These are phyloP conservation scores for Galbula dea DNA, from an alignment of 2,113 vertebrate genomes.

Conservation along the genomic window DNA sequence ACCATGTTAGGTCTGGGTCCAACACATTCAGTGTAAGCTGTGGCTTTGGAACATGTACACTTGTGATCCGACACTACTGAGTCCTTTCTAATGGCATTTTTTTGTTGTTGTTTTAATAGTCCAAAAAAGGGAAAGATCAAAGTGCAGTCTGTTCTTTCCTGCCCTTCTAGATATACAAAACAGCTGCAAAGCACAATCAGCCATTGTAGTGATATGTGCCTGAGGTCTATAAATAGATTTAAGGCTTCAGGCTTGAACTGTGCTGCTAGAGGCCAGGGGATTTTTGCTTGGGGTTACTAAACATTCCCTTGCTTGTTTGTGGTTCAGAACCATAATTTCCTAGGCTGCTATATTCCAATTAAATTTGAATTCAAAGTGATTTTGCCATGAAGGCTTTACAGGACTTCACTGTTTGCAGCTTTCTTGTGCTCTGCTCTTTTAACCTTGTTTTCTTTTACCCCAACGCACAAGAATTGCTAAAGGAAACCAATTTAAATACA, in stretches of 20 bases:
- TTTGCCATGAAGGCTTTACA: background rate
- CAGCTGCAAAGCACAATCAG: slow-evolving; percentile 69
- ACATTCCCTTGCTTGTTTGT: slow-evolving; percentile 33
- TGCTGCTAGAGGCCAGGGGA: slow-evolving; percentile 60
- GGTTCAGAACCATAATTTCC: slow-evolving; percentile 48
- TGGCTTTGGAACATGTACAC: slow-evolving; percentile 26
- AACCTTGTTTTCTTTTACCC: background rate
- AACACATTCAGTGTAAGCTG: background rate
- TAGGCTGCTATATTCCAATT: slow-evolving; percentile 11
- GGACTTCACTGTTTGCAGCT: background rate
- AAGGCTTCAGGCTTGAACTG: slow-evolving; percentile 10
- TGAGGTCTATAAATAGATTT: slow-evolving; percentile 66
- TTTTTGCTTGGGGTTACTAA: slow-evolving; percentile 51
- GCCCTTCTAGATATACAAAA: slow-evolving; percentile 61
- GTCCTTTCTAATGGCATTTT: slow-evolving; percentile 64
- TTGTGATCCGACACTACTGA: slow-evolving; percentile 50
- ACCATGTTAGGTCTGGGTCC: background rate
- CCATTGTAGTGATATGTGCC: slow-evolving; percentile 68
- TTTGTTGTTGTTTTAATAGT: slow-evolving; percentile 71
- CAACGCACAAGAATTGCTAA: background rate
- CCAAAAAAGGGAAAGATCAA: slow-evolving; percentile 73
- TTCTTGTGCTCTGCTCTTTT: background rate
- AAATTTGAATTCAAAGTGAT: background rate
- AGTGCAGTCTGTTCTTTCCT: slow-evolving; percentile 68
- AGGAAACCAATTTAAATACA: background rate